Percentiles rank a stretch among this genome's conserved stretches.
These are phyloP conservation scores for Sus cebifrons DNA, from an alignment of 2,797 vertebrate species.

Conservation along the genomic window DNA sequence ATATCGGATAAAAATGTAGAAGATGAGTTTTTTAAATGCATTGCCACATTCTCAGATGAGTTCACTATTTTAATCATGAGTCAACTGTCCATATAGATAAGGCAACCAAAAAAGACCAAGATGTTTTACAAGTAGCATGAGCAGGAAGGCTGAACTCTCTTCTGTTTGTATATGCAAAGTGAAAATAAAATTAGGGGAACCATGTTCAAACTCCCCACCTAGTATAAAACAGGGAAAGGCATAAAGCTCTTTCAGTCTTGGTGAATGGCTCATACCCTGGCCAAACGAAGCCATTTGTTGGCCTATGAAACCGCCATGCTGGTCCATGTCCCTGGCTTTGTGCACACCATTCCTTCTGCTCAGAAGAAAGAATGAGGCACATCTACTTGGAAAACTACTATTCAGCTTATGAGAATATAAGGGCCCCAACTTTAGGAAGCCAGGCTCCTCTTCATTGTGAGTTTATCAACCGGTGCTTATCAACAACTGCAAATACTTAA, in stretches of 20 bases:
- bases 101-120: neutral
- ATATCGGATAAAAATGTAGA: neutral
- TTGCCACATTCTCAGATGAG: neutral
- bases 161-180: neutral
- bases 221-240: neutral
- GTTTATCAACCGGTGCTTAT: neutral
- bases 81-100: neutral
- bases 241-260: accelerated
- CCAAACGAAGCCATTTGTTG: neutral
- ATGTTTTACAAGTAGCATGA: neutral
- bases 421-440: accelerated
- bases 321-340: neutral
- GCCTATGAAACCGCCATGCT: neutral
- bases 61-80: neutral
- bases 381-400: accelerated
- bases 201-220: neutral
- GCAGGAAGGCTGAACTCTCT: neutral
- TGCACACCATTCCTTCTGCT: neutral
- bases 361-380: neutral
- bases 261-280: neutral
- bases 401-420: too few species aligned
- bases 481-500: neutral
- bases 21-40: neutral
- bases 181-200: neutral
- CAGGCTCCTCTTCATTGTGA: accelerated